phyloP scores from a whole-genome alignment of 1,140 invertebrate species.

The Pomacea maculata region DNA sequence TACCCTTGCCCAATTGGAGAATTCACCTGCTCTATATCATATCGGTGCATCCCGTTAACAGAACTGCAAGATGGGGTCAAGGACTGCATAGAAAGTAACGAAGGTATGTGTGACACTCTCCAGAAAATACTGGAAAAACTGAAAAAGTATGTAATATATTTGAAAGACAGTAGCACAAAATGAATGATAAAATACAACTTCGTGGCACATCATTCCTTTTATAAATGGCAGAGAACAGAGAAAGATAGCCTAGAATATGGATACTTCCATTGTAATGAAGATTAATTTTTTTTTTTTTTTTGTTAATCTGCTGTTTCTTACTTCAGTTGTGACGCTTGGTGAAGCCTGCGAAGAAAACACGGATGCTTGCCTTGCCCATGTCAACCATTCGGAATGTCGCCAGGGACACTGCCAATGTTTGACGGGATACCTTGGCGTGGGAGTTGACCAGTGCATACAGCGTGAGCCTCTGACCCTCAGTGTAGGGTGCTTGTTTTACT shows the following conservation, averaged over 20 bases:
- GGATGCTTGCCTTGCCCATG: conserved; percentile 2
- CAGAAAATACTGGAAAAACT: too few species aligned
- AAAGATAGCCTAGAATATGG: too few species aligned
- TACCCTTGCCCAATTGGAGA: conserved; percentile 12
- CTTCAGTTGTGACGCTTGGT: conserved; percentile 1
- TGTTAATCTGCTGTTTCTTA: background rate
- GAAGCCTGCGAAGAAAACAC: background rate
- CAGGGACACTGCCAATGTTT: background rate
- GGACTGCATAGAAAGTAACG: conserved; percentile 18
- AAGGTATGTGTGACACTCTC: conserved; percentile 2
- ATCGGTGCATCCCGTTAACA: conserved; percentile 8
- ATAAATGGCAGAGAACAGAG: too few species aligned
- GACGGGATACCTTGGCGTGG: background rate
- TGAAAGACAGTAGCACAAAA: too few species aligned
- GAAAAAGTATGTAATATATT: too few species aligned
- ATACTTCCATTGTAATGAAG: too few species aligned
- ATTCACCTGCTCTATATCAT: conserved; percentile 7
- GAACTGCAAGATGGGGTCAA: background rate
- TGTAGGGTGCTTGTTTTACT: too few species aligned
- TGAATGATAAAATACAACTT: too few species aligned
- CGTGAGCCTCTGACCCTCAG: too few species aligned
- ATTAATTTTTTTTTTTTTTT: background rate
- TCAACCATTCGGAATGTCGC: conserved; percentile 14
- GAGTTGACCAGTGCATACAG: background rate
- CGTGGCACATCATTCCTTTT: too few species aligned